A percentile compares a stretch with the other conserved stretches of the same genome.
phyloP scores from a whole-genome alignment of 2,797 vertebrate genomes.

The Rhabdomys pumilio region DNA sequence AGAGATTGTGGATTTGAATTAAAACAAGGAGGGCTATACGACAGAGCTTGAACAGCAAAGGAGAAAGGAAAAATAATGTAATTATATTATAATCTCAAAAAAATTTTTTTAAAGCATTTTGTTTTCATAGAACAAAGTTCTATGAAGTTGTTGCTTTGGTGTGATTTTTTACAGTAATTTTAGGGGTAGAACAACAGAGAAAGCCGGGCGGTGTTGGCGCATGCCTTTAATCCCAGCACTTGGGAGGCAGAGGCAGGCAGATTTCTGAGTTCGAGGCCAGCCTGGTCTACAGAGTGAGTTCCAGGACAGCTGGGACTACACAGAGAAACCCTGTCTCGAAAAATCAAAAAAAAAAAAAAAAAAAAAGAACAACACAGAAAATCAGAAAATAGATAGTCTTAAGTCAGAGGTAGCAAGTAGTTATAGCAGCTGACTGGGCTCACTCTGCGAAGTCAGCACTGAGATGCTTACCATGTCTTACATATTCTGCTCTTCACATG shows the following conservation, averaged over 20 bases:
- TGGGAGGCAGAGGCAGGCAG: too few relatives aligned
- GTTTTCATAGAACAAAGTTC: not conserved
- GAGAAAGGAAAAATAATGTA: not conserved
- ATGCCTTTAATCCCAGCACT: too few relatives aligned
- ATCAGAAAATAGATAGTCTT: not conserved
- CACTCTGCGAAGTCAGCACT: constrained; percentile 29
- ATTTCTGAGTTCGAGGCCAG: too few relatives aligned
- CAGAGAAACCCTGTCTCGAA: too few relatives aligned
- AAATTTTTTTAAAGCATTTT: not conserved
- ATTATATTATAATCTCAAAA: not conserved
- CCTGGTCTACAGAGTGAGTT: too few relatives aligned
- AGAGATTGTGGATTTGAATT: not conserved
- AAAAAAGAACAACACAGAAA: too few relatives aligned
- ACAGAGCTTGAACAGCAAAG: not conserved
- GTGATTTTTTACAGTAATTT: constrained; percentile 30
- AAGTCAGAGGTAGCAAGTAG: not conserved
- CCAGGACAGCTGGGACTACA: too few relatives aligned
- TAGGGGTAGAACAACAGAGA: not conserved
- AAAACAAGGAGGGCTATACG: not conserved
- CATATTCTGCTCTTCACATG: not conserved
- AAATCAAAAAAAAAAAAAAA: too few relatives aligned
- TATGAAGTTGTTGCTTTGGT: not conserved
- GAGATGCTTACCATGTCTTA: not conserved
- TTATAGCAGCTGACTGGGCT: not conserved
- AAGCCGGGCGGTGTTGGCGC: too few relatives aligned